Percentiles rank a stretch among this genome's conserved stretches.
These are phyloP conservation scores for Acanthochromis polyacanthus DNA, from an alignment of 2,113 vertebrate genomes.

Conservation along the genomic window DNA sequence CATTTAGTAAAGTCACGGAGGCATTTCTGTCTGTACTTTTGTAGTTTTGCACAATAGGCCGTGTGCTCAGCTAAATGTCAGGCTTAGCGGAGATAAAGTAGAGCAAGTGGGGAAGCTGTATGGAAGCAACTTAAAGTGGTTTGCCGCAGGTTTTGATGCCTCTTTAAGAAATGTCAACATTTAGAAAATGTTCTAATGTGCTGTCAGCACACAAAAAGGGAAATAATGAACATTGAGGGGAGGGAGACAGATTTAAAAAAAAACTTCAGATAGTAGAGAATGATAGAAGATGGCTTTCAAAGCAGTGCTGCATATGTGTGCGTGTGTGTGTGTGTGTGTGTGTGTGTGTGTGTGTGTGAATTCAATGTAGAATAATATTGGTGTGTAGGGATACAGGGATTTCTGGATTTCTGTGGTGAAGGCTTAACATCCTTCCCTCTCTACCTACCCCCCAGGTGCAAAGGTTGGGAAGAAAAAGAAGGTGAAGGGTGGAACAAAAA, in stretches of 20 bases:
- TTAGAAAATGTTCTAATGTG: slow-evolving; percentile 59
- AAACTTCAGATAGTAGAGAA: slow-evolving; percentile 33
- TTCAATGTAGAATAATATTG: slow-evolving; percentile 5
- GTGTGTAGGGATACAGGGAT: neutral
- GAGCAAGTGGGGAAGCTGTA: slow-evolving; percentile 39
- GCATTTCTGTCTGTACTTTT: slow-evolving; percentile 36
- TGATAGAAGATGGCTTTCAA: slow-evolving; percentile 48
- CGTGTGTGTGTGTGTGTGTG: slow-evolving; percentile 15
- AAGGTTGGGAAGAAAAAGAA: slow-evolving; percentile 98
- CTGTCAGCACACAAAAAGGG: slow-evolving; percentile 58
- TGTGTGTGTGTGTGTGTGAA: slow-evolving; percentile 27
- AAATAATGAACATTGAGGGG: slow-evolving; percentile 39
- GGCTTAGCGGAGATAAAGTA: slow-evolving; percentile 63
- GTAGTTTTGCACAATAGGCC: slow-evolving; percentile 33
- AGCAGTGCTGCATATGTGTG: slow-evolving; percentile 3
- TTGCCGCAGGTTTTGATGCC: slow-evolving; percentile 62
- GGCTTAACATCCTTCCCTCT: slow-evolving; percentile 24
- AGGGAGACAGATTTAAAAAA: slow-evolving; percentile 42
- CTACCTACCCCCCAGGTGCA: slow-evolving; percentile 85
- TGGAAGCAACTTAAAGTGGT: slow-evolving; percentile 40
- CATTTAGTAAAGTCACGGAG: slow-evolving; percentile 52
- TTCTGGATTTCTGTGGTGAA: slow-evolving; percentile 6
- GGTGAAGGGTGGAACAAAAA: slow-evolving; percentile 91
- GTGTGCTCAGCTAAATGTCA: slow-evolving; percentile 72
- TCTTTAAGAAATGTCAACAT: slow-evolving; percentile 76